Base-by-base conservation (phyloP, 2,113 vertebrate species). In the Panthera tigris region DNA sequence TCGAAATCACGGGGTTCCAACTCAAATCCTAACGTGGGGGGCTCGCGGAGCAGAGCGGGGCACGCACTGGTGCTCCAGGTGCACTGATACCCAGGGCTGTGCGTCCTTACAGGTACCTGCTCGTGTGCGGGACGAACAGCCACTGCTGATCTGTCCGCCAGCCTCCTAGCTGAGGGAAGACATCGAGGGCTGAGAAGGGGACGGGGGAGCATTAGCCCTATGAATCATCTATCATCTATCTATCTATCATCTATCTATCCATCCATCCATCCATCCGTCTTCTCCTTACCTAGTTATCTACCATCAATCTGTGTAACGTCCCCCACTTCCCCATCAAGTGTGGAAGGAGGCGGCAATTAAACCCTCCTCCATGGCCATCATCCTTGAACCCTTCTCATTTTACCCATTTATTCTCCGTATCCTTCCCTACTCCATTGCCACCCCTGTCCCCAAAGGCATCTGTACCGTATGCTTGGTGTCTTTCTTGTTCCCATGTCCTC, bases 21-120 rank as follows among this genome's bases (percentile, higher is more conserved):
- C 79, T 57, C 33, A 57, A 36, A 36, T 27, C 36, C 27, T 31
- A 41, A 41, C 0, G 4, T 18, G 4, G 33, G 27, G 48, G 21
- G 39, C 71, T 41, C 12, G 18, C n/a, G 7, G 68, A n/a, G 68
- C 33, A 71, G 33, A 76, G 41, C 14, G 29, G 39, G 7, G 41
- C 71, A 3, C 3, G 5, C 36, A 23, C 71, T 14, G 39, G 39
- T 45, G 71, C 12, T 27, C 71, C 2, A 0, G 5, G 13, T 5
- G 5, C 21, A 25, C 36, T 27, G 71, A 74, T 25, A 13, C 23
- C 39, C 14, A 7, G 25, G 78, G 19, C 18, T 19, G 5, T 12
- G 33, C 29, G 7, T 55, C 78, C 78, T 52, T 55, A 6, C 2
- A 33, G 45, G 50, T 1, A 52, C 29, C 48, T 12, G 18, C 78